Evolutionary conservation across 2,797 vertebrate genomes (phyloP).

Genomic region (Microhierax caerulescens): DNA sequence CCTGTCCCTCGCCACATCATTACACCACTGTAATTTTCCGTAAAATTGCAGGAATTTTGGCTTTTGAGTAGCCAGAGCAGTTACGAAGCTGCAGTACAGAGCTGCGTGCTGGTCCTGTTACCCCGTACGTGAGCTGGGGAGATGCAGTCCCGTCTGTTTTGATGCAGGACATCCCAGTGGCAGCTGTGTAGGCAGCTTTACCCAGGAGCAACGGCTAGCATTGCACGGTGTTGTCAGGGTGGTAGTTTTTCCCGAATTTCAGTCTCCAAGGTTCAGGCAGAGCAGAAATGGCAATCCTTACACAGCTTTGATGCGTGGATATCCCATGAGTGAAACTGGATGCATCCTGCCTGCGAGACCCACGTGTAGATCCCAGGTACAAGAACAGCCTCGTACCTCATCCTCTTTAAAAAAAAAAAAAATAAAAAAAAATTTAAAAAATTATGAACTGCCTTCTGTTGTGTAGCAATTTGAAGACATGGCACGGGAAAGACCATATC

Average conservation of each 20-base stretch:
- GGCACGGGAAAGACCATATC: accelerated
- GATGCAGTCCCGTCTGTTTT: background rate
- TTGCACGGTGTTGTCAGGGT: background rate
- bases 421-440: too few species aligned
- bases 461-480: accelerated
- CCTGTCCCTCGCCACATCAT: background rate
- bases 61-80: background rate
- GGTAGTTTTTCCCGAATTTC: background rate
- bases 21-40: background rate
- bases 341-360: background rate
- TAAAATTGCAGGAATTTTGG: background rate
- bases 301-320: background rate
- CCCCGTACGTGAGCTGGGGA: accelerated
- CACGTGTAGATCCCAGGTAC: accelerated
- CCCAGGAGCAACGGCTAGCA: background rate
- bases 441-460: background rate
- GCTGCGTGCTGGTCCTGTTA: accelerated
- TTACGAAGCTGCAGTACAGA: background rate
- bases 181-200: background rate
- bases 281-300: background rate
- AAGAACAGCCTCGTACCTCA: background rate
- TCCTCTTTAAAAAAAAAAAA: background rate
- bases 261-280: background rate
- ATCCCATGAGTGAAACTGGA: background rate
- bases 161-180: background rate